Conservation (phyloP, 2,113 vertebrate genomes). For the Silurus glanis region DNA sequence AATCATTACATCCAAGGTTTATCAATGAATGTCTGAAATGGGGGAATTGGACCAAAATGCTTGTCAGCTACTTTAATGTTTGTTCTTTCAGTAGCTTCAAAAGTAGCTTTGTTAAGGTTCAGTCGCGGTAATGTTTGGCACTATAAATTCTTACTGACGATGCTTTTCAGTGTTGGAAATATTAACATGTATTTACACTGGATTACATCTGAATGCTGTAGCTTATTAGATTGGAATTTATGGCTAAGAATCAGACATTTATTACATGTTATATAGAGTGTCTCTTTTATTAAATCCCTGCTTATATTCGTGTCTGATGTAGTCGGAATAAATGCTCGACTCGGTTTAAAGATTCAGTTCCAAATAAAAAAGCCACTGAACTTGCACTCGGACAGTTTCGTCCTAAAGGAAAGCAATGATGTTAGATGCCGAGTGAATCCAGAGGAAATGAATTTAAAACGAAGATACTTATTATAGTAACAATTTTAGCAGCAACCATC, state of each 20-base stretch:
- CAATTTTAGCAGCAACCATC: not conserved
- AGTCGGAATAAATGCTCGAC: not conserved
- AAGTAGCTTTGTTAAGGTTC: not conserved
- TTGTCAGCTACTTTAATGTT: not conserved
- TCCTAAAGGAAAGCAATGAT: not conserved
- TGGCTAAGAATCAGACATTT: not conserved
- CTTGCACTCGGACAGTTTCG: not conserved
- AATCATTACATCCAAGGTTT: not conserved
- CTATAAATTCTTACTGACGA: not conserved
- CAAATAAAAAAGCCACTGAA: not conserved
- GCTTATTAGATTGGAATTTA: not conserved
- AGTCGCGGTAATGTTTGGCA: not conserved
- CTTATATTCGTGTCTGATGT: not conserved
- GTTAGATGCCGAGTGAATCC: not conserved
- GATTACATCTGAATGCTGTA: not conserved
- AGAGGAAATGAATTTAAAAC: not conserved
- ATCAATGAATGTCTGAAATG: not conserved
- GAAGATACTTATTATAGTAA: not conserved
- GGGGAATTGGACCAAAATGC: not conserved
- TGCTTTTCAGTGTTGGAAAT: not conserved
- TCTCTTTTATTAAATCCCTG: not conserved
- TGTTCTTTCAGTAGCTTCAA: not conserved
- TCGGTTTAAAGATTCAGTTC: not conserved
- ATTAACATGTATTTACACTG: too few relatives aligned
- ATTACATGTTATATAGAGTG: not conserved